Percentiles rank a stretch among this genome's conserved stretches.
Evolutionary conservation across 2,888 invertebrate genomes (phyloP).

Genomic region (Poecilus cupreus): DNA sequence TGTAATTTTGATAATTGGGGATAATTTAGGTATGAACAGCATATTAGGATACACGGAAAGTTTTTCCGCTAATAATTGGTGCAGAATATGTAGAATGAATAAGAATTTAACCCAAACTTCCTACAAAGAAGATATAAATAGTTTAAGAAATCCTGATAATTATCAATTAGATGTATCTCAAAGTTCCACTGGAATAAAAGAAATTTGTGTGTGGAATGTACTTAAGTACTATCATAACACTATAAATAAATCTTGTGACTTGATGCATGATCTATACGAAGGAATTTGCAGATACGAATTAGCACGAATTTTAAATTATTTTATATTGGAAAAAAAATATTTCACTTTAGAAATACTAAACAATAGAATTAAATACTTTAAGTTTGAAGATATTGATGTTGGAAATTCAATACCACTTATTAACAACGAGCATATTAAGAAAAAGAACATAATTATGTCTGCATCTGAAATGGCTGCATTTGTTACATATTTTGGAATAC

Average conservation of each 20-base stretch:
- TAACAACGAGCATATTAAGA: slow-evolving; percentile 52
- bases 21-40: slow-evolving; percentile 65
- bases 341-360: slow-evolving; percentile 62
- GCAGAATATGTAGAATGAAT: slow-evolving; percentile 64
- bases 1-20: slow-evolving; percentile 63
- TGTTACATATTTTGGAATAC: slow-evolving; percentile 55
- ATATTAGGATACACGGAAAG: slow-evolving; percentile 64
- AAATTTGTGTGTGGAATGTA: slow-evolving; percentile 64
- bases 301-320: slow-evolving; percentile 62
- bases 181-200: slow-evolving; percentile 61
- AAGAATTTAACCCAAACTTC: slow-evolving; percentile 53
- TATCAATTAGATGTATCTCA: not conserved
- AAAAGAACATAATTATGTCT: slow-evolving; percentile 51
- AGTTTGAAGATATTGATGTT: slow-evolving; percentile 14
- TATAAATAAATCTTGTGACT: slow-evolving; percentile 64
- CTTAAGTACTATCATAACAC: slow-evolving; percentile 63
- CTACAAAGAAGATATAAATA: not conserved
- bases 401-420: slow-evolving; percentile 55
- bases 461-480: slow-evolving; percentile 59
- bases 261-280: slow-evolving; percentile 66
- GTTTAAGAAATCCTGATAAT: not conserved
- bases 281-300: slow-evolving; percentile 65
- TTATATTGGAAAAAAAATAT: slow-evolving; percentile 54
- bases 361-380: slow-evolving; percentile 58
- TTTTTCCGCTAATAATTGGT: slow-evolving; percentile 64